Evolutionary conservation across 2,888 invertebrate genomes (phyloP), one percentile per base, ranked within the genome.

Genomic region (Eupelmus urozonus): DNA sequence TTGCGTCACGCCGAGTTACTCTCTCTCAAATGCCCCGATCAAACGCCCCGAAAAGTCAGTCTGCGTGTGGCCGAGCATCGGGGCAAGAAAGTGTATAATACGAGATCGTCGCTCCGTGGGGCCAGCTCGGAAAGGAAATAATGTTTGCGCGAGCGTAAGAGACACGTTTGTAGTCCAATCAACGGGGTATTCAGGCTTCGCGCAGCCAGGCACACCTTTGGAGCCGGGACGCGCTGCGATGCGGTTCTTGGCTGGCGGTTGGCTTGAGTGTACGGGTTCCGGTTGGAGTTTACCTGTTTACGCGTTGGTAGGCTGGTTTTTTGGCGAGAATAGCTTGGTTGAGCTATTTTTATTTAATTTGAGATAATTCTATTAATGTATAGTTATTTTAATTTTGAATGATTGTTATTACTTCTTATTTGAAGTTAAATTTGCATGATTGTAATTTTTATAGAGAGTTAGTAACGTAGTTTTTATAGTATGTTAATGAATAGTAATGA

Each of bases 101-200:
- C 82, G 82, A 85, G 82, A 77, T 81, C 81, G 80, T 80, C 59
- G 82, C 16, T 7, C 9, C 16, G n/a, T 9, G 82, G 78, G 82
- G n/a, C n/a, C n/a, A 49, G 49, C 16, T 49, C 7, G 16, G 3
- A 11, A 49, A 49, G 16, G 82, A 83, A 85, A 34, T 62, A 82
- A 83, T 85, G 83, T 86, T 87, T 87, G 85, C 85, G 83, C 83
- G 25, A 2, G 4, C 29, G 83, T 83, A 81, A 85, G 86, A 27
- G 87, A 88, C 88, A 87, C 89, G 86, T 89, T 89, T 89, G 88
- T 88, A 86, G 85, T 86, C 88, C 88, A 89, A 89, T 89, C 89
- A 89, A 87, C 89, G 86, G 84, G 85, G 88, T 85, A 89, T 89
- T 89, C 89, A 89, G 86, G 86, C 87, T 86, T 84, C n/a, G n/a